Evolutionary conservation across 2,797 vertebrate species (phyloP).

Genomic region (Taeniopygia guttata): DNA sequence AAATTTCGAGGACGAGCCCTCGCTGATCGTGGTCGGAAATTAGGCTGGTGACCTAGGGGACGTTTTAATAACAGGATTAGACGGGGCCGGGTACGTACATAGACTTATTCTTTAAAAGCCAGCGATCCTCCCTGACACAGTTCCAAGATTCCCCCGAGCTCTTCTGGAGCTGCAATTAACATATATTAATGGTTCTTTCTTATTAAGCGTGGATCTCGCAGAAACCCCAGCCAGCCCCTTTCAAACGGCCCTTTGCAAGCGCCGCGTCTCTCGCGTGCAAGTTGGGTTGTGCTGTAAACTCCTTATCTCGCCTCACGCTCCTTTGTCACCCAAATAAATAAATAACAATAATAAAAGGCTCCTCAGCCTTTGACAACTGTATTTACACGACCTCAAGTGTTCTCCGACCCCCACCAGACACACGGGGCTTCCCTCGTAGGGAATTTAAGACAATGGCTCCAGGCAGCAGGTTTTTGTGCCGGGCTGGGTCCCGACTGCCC

Average conservation of each 20-base stretch:
- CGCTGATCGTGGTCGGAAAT: background rate
- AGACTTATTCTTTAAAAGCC: background rate
- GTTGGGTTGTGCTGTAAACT: background rate
- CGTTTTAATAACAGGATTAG: conserved; percentile 8
- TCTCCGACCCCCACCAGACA: background rate
- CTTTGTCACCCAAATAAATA: background rate
- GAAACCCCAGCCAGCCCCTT: background rate
- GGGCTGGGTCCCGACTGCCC: background rate
- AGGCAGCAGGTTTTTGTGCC: background rate
- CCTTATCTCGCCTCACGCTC: background rate
- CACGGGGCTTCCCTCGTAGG: background rate
- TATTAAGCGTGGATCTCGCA: background rate
- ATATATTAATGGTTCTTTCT: background rate
- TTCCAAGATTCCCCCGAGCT: background rate
- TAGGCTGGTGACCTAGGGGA: background rate
- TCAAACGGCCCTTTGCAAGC: background rate
- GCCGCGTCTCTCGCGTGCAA: background rate
- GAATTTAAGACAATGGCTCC: background rate
- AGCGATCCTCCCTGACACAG: background rate
- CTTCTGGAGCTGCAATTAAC: background rate
- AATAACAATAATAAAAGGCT: background rate
- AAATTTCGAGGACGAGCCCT: background rate
- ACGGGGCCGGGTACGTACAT: background rate
- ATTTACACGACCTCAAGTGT: background rate
- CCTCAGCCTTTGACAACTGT: background rate